Evolutionary conservation across 1,140 invertebrate genomes (phyloP), one percentile per base, ranked within the genome.

Genomic region (Drosophila subobscura): DNA sequence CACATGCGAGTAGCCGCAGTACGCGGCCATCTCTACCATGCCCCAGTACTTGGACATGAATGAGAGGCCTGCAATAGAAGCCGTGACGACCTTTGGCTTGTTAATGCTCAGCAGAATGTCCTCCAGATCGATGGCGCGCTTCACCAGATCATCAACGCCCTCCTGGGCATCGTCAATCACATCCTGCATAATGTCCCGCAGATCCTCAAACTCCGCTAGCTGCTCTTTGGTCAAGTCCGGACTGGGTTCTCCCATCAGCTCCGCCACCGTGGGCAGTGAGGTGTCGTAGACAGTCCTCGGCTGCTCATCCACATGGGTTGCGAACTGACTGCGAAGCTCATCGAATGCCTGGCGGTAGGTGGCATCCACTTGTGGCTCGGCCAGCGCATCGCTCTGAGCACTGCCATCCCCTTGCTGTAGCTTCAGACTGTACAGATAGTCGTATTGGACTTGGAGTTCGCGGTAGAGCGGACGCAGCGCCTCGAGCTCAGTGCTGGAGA

Each of bases 1-100:
- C 0, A 89, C 75, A 49, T 78, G 74, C 0, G 89, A 89, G 46
- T 91, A 91, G 49, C 81, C 84, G 54, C 89, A 91, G 23, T 91
- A 91, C 52, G 89, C 89, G 4, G 89, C 85, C 25, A 37, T 81
- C 76, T 0, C 51, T 25, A 7, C 47, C 68, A 5, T 74, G 73
- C 76, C 81, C 65, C 81, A 83, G 16, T 67, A 64, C 2, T 68
- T 56, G 71, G 77, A 90, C 57, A 91, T 83, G 16, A 51, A 45
- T 0, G 52, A 56, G 23, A 91, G 51, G 0, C 55, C 89, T 2
- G 29, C 77, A 1, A 86, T 72, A n/a, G 83, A 75, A 4, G 72
- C 79, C 14, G 60, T 47, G 5, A 91, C 70, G 37, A 91, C 80
- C 61, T 91, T 90, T 2, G 85, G 89, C 22, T 91, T 91, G 58